Evolutionary conservation across 2,888 invertebrate genomes (phyloP), one percentile per base, ranked within the genome.

Genomic region (Ypsolopha sequella): DNA sequence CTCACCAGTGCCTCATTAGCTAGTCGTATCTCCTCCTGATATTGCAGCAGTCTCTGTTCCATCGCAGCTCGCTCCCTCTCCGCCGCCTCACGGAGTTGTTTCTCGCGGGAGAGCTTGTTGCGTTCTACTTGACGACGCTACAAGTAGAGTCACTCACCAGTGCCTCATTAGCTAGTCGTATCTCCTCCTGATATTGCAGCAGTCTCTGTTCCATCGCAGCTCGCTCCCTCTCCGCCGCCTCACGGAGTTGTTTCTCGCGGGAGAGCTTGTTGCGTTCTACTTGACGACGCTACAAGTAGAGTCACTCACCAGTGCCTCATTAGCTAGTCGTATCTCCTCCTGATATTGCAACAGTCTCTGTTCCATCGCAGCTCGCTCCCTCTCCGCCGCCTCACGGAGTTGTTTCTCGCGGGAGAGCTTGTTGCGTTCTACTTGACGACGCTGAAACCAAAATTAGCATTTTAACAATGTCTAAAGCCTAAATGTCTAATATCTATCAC

Each of bases 351-450:
- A 76, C 54, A 98, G 81, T 36, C 96, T 89, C 72, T 95, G 94
- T 71, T 98, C 97, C 89, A 99, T 89, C 50, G 95, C 95, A 8
- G 95, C 93, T 48, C 96, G 91, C 63, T 99, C 98, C 46, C 95
- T 85, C 77, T 98, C 96, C 0, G 96, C 96, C 55, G 96, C 94
- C 70, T 97, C 96, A 0, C 98, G 88, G 35, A 98, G 80, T 69
- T 97, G 96, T 69, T 98, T 97, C 76, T 99, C 99, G 10, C 95
- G 88, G 0, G 95, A 92, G 57, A 98, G 84, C 76, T 97, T 94
- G 67, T 95, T 95, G 52, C 97, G 89, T 73, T 98, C 98, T 53
- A 96, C 91, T 76, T 95, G 92, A 53, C 94, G 88, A 65, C 93
- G 89, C 78, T 79, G 63, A 24, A 24, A 24, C 24, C 24, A 24